Percentiles rank a stretch among this genome's conserved stretches.
phyloP scores from a whole-genome alignment of 2,113 vertebrate species.

The Odontophorus gujanensis region DNA sequence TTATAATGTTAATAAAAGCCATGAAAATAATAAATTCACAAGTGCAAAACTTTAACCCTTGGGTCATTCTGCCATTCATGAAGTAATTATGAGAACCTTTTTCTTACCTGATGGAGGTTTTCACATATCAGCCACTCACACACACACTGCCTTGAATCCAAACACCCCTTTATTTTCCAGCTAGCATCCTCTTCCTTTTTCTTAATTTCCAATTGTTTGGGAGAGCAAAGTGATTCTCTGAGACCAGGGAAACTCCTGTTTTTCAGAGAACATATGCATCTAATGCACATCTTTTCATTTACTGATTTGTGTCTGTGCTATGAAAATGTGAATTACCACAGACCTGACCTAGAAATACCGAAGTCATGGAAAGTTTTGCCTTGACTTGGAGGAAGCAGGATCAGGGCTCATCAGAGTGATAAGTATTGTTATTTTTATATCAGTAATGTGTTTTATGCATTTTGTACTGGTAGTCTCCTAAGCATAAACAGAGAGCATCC shows the following conservation, averaged over 20 bases:
- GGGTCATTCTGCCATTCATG: constrained; percentile 22
- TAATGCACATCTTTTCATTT: not conserved
- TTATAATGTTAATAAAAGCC: constrained; percentile 37
- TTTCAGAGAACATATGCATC: not conserved
- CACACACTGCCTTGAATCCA: not conserved
- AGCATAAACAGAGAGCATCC: not conserved
- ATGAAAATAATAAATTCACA: constrained; percentile 63
- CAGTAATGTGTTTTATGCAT: constrained; percentile 20
- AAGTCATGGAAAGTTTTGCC: not conserved
- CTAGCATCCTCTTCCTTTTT: not conserved
- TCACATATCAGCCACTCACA: not conserved
- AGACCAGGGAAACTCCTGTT: constrained; percentile 10
- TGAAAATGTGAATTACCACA: not conserved
- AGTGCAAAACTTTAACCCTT: constrained; percentile 54
- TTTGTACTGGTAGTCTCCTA: not conserved
- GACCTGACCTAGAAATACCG: not conserved
- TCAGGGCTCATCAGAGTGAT: constrained; percentile 19
- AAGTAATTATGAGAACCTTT: not conserved
- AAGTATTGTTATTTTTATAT: constrained; percentile 57
- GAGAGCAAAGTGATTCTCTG: constrained; percentile 23
- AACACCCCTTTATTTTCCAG: not conserved
- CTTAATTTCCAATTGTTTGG: not conserved
- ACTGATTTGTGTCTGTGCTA: not conserved
- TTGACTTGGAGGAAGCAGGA: constrained; percentile 1
- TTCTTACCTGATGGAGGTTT: not conserved